Evolutionary conservation across 2,113 vertebrate species (phyloP).

Genomic region (Vireo altiloquus): DNA sequence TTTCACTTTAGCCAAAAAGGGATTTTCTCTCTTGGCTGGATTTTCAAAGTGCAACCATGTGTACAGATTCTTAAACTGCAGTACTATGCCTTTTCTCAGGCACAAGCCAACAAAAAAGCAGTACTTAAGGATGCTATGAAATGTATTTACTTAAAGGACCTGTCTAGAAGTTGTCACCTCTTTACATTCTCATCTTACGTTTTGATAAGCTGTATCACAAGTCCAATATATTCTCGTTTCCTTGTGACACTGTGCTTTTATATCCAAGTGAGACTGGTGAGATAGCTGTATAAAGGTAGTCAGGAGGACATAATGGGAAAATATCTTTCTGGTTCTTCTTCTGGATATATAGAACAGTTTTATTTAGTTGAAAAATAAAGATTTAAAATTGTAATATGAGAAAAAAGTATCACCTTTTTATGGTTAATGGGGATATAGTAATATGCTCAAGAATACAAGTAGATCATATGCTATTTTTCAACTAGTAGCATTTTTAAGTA

Average conservation of each 20-base stretch:
- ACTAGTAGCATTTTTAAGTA: not conserved
- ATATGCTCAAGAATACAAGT: not conserved
- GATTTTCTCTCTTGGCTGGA: not conserved
- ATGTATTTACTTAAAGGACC: conserved; percentile 37
- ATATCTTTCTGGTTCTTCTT: not conserved
- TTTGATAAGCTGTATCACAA: conserved; percentile 45
- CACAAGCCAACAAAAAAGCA: not conserved
- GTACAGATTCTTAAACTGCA: not conserved
- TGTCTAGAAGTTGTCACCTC: conserved; percentile 46
- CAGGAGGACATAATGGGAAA: not conserved
- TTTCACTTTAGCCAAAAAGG: not conserved
- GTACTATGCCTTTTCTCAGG: not conserved
- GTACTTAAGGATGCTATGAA: conserved; percentile 15
- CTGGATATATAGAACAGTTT: not conserved
- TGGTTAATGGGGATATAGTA: not conserved
- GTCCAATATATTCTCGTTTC: not conserved
- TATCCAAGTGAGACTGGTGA: not conserved
- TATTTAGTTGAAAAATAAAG: not conserved
- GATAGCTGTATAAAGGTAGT: conserved; percentile 2
- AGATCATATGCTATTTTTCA: not conserved
- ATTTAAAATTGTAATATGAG: not conserved
- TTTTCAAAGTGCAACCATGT: not conserved
- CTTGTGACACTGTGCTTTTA: conserved; percentile 18
- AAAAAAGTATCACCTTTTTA: not conserved
- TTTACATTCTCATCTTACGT: conserved; percentile 4